Conservation (phyloP, 2,797 vertebrate species). For the Mallotus villosus region DNA sequence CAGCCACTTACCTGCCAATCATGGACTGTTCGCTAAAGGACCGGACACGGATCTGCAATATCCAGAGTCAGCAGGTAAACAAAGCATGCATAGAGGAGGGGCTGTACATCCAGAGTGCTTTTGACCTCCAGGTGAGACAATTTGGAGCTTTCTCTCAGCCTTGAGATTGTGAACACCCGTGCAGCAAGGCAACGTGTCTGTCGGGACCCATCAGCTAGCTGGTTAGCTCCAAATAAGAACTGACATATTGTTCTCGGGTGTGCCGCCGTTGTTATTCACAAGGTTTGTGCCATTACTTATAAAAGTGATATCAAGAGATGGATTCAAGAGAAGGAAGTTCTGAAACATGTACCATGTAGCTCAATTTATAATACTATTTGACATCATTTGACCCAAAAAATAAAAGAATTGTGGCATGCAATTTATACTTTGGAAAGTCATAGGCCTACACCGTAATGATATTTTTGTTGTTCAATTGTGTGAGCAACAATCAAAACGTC, state of each 20-base stretch:
- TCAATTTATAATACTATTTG: no score
- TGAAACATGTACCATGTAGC: no score
- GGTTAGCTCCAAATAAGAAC: constrained; percentile 66
- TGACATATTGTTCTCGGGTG: constrained; percentile 65
- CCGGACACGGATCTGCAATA: constrained; percentile 69
- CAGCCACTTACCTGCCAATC: constrained; percentile 77
- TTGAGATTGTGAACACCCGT: constrained; percentile 57
- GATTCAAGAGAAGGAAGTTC: not conserved
- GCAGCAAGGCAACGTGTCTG: constrained; percentile 56
- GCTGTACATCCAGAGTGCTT: constrained; percentile 70
- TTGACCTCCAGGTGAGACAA: constrained; percentile 77
- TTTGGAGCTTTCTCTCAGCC: constrained; percentile 66
- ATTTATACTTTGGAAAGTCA: no score
- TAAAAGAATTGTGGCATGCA: no score
- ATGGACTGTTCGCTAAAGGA: constrained; percentile 64
- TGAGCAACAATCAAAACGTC: no score
- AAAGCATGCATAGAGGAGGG: constrained; percentile 35
- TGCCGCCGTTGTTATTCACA: constrained; percentile 49
- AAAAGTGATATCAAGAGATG: constrained; percentile 54
- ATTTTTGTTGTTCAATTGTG: no score
- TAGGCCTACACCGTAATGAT: no score
- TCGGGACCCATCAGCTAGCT: constrained; percentile 60
- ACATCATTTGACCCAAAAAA: no score
- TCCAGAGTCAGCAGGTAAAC: constrained; percentile 79
- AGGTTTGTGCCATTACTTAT: constrained; percentile 49